These are phyloP conservation scores for Dasypogon diadema DNA, from an alignment of 2,888 invertebrate species.

Conservation along the genomic window DNA sequence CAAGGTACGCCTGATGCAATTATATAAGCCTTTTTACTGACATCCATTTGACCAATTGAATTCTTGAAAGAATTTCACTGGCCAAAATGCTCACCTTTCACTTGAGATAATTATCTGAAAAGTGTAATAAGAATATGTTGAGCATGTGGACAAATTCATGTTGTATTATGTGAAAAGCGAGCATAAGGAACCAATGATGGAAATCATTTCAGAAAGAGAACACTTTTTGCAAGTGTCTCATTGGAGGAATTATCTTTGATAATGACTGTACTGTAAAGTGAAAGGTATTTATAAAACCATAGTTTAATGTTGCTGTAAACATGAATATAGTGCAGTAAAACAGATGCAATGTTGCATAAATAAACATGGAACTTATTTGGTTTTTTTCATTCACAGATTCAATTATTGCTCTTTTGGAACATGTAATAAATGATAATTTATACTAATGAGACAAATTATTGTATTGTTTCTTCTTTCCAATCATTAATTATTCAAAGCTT, in stretches of 20 bases:
- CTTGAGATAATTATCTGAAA: conserved; percentile 27
- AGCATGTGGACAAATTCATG: neutral
- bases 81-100: conserved; percentile 40
- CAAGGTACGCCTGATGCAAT: conserved; percentile 8
- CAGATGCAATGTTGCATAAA: too few species aligned
- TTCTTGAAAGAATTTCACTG: conserved; percentile 41
- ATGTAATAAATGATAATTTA: too few species aligned
- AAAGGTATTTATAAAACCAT: neutral
- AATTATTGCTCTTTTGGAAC: too few species aligned
- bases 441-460: too few species aligned
- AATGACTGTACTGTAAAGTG: neutral
- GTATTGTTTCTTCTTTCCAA: too few species aligned
- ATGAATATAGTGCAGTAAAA: too few species aligned
- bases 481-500: too few species aligned
- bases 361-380: too few species aligned
- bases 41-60: conserved; percentile 25
- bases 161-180: conserved; percentile 1
- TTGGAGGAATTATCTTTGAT: neutral
- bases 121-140: conserved; percentile 14
- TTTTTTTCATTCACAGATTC: too few species aligned
- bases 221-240: neutral
- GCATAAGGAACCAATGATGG: too few species aligned
- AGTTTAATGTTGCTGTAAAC: too few species aligned
- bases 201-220: neutral
- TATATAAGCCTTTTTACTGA: conserved; percentile 19